Evolutionary conservation across 2,113 vertebrate species (phyloP), one percentile per base, ranked within the genome.

Genomic region (Ivindomyrus marchei): DNA sequence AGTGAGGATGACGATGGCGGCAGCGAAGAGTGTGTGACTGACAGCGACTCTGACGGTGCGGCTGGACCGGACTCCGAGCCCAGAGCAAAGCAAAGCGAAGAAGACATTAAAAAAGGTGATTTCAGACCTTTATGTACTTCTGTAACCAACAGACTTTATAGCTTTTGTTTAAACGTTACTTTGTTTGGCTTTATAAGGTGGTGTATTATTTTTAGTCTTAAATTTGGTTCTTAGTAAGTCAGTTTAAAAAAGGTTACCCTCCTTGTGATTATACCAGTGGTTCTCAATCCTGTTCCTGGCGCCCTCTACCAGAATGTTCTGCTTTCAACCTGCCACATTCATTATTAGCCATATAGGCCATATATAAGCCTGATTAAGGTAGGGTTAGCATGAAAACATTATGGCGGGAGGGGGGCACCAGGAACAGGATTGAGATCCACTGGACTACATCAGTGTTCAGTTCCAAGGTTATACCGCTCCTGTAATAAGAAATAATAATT

Each of bases 51-150:
- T 13, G 92, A 90, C 1, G 77, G 19, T 3, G 88, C 88, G 11
- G 89, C 27, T 8, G 58, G 15, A 13, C 4, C 36, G 13, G 88
- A 84, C 21, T 84, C 39, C 8, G 77, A 88, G 8, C 49, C 5
- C 21, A 27, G 6, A 17, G 62, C 52, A 3, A 19, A 36, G 24
- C 42, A 91, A 11, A 49, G 77, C 10, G 46, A 89, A 11, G 24
- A 89, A 1, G 9, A 89, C 24, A 36, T 93, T 3, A 92, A 89
- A 70, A 91, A 36, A 92, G 93, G 93, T 94, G 70, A 58, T 42
- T 24, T 31, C 87, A 21, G 24, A 4, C 10, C 10, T 31, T 31
- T 27, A 11, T 27, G 24, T 62, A 62, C 56, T n/a, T n/a, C 6
- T n/a, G 24, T 62, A 62, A n/a, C 56, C 21, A 9, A 3, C n/a